Evolutionary conservation across 1,140 invertebrate genomes (phyloP), one percentile per base, ranked within the genome.

Genomic region (Diorhabda elongata): DNA sequence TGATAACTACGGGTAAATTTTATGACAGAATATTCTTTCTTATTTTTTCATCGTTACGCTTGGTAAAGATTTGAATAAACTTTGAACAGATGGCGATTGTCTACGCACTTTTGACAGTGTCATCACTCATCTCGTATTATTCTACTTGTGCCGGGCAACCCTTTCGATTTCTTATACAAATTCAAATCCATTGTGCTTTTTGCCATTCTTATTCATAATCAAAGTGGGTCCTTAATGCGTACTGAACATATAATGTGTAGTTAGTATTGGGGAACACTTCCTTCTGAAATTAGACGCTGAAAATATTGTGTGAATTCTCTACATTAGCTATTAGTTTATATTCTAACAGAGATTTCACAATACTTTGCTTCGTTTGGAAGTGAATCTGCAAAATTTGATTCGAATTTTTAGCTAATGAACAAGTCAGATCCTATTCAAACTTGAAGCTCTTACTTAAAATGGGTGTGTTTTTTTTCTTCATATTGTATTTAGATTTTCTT

Each of bases 81-180:
- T 65, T 42, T 65, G 47, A 47, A 57, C 47, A 65, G 47, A 65
- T 65, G 47, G n/a, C 52, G 42, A 65, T 65, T 65, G 64, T 65
- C 47, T 65, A 58, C 64, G 47, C 47, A 42, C 58, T 45, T 69
- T 58, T 70, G 61, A 70, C 71, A 69, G 68, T 72, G 69, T 74
- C 73, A 74, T 74, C 73, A 73, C 73, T 74, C 73, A 72, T 72
- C 66, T 66, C 64, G 56, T 42, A 65, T 65, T 56, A 65, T 65
- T 65, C 26, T 65, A 58, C 64, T 65, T 65, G 64, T 58, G 64
- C 64, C 47, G 41, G 52, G 6, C 41, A 69, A 68, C 68, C 73
- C 70, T 70, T 67, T 59, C 64, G 68, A 68, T 72, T 62, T 71
- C 69, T 70, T 69, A 73, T 73, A 71, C 71, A 72, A 74, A 74